Conservation (phyloP, 2,797 vertebrate genomes). For the Melanotaenia boesemani region DNA sequence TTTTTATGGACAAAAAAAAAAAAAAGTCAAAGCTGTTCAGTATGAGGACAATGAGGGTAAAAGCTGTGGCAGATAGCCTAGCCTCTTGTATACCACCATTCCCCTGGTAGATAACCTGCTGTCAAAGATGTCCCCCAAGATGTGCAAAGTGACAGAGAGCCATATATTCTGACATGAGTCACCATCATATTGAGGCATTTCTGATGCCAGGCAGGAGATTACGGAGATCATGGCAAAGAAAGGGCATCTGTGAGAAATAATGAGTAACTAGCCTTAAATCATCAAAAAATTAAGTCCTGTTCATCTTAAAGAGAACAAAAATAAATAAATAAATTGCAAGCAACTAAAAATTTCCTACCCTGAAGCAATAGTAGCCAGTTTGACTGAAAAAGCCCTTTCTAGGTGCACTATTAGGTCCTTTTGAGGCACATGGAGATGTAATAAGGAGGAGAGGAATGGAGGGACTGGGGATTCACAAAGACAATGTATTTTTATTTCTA, state of each 20-base stretch:
- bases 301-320: neutral
- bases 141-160: slow-evolving; percentile 7
- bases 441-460: neutral
- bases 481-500: neutral
- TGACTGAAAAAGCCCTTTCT: neutral
- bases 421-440: neutral
- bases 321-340: neutral
- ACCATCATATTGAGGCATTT: neutral
- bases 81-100: neutral
- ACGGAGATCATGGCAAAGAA: neutral
- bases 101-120: slow-evolving; percentile 13
- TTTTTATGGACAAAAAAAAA: too few species aligned
- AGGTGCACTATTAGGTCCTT: neutral
- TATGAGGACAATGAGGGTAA: neutral
- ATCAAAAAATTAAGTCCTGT: neutral
- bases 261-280: neutral
- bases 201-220: neutral
- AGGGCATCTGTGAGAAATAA: neutral
- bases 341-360: neutral
- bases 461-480: neutral
- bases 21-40: too few species aligned
- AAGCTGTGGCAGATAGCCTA: slow-evolving; percentile 3
- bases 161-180: neutral
- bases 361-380: neutral
- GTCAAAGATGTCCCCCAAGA: slow-evolving; percentile 11